Evolutionary conservation across 2,888 invertebrate genomes (phyloP).

Genomic region (Entomobrya multifasciata): DNA sequence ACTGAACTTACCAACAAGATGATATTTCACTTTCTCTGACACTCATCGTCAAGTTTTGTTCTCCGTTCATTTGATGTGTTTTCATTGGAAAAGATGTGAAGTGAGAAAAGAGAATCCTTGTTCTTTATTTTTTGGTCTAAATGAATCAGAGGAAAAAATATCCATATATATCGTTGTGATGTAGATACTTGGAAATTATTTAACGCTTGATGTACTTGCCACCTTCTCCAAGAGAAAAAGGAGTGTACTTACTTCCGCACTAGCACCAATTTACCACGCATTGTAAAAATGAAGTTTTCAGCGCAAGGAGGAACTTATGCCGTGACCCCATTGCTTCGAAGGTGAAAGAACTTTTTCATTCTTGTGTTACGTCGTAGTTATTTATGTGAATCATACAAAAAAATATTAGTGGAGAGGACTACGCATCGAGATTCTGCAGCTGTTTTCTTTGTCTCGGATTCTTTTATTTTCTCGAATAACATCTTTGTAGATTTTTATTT

Average conservation of each 20-base stretch:
- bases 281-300: constrained; percentile 67
- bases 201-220: constrained; percentile 31
- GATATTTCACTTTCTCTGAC: constrained; percentile 47
- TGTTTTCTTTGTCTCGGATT: constrained; percentile 5
- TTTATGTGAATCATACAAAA: neutral
- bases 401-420: neutral
- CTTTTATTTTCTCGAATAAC: neutral
- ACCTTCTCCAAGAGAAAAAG: too few relatives aligned
- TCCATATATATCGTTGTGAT: constrained; percentile 7
- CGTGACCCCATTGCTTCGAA: constrained; percentile 68
- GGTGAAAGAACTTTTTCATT: constrained; percentile 68
- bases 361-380: too few relatives aligned
- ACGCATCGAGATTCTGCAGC: too few relatives aligned
- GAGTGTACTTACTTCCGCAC: neutral
- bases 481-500: neutral
- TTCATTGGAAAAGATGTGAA: constrained; percentile 39
- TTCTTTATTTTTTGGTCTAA: too few relatives aligned
- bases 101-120: neutral
- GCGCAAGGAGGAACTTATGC: constrained; percentile 68
- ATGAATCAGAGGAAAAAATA: constrained; percentile 34
- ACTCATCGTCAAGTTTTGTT: constrained; percentile 2
- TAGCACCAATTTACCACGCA: neutral
- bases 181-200: constrained; percentile 55
- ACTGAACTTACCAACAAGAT: neutral
- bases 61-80: too few relatives aligned